Percentiles rank a stretch among this genome's conserved stretches.
Conservation (phyloP, 37 sponge, comb jelly and placozoan genomes). For the Chondrilla cf. caribensis region DNA sequence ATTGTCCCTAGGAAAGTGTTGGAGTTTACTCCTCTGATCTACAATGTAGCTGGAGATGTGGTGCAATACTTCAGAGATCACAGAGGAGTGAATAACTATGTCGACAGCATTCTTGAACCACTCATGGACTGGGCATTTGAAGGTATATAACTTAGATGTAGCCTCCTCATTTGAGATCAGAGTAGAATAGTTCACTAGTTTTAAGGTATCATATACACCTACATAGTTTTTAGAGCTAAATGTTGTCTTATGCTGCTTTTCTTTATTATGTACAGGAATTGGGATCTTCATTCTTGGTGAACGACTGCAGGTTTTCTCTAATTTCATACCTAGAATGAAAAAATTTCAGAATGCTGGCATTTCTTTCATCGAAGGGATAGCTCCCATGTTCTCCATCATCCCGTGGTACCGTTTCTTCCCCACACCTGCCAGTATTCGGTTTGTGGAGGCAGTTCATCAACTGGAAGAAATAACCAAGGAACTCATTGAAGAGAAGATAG, state of each 20-base stretch:
- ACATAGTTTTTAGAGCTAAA: too few species aligned
- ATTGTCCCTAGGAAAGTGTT: conserved; percentile 18
- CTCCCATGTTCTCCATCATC: background rate
- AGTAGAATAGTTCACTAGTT: too few species aligned
- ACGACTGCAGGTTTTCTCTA: background rate
- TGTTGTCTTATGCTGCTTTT: too few species aligned
- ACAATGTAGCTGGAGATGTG: conserved; percentile 1
- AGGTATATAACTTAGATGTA: too few species aligned
- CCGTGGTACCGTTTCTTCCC: conserved; percentile 9
- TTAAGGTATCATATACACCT: too few species aligned
- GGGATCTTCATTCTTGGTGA: conserved; percentile 13
- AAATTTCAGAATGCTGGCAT: background rate
- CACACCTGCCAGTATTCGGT: conserved; percentile 9
- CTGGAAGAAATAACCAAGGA: background rate
- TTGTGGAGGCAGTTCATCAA: background rate
- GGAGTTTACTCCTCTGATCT: conserved; percentile 13
- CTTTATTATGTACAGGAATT: conserved; percentile 14
- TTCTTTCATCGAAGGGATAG: conserved; percentile 2
- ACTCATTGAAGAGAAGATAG: conserved; percentile 10
- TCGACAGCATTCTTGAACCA: background rate
- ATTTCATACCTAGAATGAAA: background rate
- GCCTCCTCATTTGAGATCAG: too few species aligned
- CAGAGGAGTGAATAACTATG: conserved; percentile 4
- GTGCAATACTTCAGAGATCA: background rate
- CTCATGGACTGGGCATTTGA: conserved; percentile 21